Base-by-base conservation (phyloP, 2,113 vertebrate species). In the Gambusia holbrooki region DNA sequence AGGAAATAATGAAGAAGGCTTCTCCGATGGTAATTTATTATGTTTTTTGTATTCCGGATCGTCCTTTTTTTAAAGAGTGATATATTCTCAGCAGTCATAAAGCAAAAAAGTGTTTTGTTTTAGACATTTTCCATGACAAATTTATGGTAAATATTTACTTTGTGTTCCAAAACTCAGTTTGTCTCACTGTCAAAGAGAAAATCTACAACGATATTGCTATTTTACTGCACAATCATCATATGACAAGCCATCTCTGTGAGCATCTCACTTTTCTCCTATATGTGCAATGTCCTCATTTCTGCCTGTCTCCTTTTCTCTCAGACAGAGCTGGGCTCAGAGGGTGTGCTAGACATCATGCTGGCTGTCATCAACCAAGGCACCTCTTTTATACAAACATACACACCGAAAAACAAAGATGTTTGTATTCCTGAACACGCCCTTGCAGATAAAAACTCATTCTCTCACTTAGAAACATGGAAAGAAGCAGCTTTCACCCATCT, bases 261-360 rank as follows among this genome's bases (percentile, higher is more conserved):
- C 25, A 58, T 58, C 25, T 58, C 51, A n/a, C 10, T 58, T 25
- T 58, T 58, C 17, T n/a, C 22, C 51, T n/a, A 58, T 6, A 25
- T 58, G 7, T n/a, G 22, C 25, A n/a, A 58, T n/a, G 51, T 58
- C 19, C 19, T 65, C 32, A 19, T 19, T 22, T 37, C 25, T 58
- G n/a, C 69, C 77, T 0, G 28, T 84, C 80, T 86, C 75, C 69
- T 86, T 66, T 71, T 66, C 73, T 65, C 74, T 63, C 74, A 77
- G 75, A 74, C 75, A 67, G 73, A 83, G 80, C 75, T 32, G 2
- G 9, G 61, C 81, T 88, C 73, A 35, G 77, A 68, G 67, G 82
- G 73, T 77, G 65, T 40, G 54, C 79, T 73, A 11, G 25, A 73
- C 54, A 66, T 82, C 86, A 75, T 37, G 82, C 76, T 77, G 79